phyloP scores from a whole-genome alignment of 1,140 invertebrate genomes.

The Trachymyrmex septentrionalis region DNA sequence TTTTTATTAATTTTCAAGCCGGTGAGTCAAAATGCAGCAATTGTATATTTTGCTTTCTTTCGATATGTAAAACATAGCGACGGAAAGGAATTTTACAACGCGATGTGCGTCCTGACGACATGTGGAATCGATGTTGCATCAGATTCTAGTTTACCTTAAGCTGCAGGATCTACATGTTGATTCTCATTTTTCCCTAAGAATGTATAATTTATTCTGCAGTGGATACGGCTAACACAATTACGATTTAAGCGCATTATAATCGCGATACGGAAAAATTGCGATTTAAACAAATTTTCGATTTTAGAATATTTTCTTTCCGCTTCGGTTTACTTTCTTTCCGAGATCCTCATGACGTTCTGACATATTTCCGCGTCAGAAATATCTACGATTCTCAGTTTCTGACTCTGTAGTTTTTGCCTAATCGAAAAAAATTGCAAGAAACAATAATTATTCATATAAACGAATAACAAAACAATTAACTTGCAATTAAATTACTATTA shows the following conservation, averaged over 20 bases:
- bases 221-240: slow-evolving; percentile 7
- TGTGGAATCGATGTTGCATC: slow-evolving; percentile 78
- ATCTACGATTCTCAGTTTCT: no score
- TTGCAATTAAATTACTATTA: neutral
- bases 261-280: neutral
- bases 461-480: neutral
- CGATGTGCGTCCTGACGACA: slow-evolving; percentile 76
- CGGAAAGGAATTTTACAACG: slow-evolving; percentile 15
- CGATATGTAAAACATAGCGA: neutral
- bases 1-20: no score
- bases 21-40: neutral
- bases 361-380: no score
- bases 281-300: neutral
- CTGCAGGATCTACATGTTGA: slow-evolving; percentile 66
- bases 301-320: neutral
- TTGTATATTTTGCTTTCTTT: neutral
- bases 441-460: neutral
- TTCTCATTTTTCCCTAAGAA: slow-evolving; percentile 74
- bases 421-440: neutral
- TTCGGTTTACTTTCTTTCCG: no score
- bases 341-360: no score
- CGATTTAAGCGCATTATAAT: neutral
- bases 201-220: slow-evolving; percentile 77
- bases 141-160: slow-evolving; percentile 84
- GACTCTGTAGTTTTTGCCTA: neutral